phyloP scores from a whole-genome alignment of 2,113 vertebrate genomes.

The Lanius ludovicianus region DNA sequence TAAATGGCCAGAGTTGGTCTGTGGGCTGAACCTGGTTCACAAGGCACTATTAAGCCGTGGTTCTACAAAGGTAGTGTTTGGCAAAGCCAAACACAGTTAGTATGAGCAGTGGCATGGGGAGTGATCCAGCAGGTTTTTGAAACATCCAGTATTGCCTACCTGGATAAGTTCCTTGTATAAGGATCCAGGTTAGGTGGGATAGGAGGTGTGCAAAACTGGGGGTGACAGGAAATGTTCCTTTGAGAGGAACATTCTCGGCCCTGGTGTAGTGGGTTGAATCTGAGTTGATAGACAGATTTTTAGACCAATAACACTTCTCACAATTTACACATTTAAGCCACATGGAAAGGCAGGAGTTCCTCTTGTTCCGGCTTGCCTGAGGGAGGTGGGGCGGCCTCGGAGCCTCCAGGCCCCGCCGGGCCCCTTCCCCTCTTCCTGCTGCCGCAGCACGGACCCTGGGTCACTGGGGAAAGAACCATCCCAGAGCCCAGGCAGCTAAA shows the following conservation, averaged over 20 bases:
- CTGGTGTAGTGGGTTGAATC: too few species aligned
- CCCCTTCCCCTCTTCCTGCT: too few species aligned
- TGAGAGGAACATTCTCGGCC: not conserved
- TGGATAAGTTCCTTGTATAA: not conserved
- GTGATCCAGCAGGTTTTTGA: not conserved
- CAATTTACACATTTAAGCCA: too few species aligned
- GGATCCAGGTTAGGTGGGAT: not conserved
- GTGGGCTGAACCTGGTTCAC: not conserved
- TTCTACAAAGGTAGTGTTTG: not conserved
- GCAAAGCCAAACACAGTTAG: not conserved
- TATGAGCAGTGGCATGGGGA: not conserved
- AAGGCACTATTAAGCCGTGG: not conserved
- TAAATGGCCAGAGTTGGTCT: not conserved
- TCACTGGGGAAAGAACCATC: too few species aligned
- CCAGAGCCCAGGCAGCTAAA: too few species aligned
- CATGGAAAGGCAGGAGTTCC: too few species aligned
- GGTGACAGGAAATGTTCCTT: not conserved
- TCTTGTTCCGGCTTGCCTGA: too few species aligned
- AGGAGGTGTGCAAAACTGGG: not conserved
- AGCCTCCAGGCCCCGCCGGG: too few species aligned
- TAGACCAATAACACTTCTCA: too few species aligned
- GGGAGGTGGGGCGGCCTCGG: too few species aligned
- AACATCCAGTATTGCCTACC: not conserved
- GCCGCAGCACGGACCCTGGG: too few species aligned
- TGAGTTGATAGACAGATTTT: too few species aligned